Evolutionary conservation across 2,797 vertebrate species (phyloP), one percentile per base, ranked within the genome.

Genomic region (Loris lydekkerianus): DNA sequence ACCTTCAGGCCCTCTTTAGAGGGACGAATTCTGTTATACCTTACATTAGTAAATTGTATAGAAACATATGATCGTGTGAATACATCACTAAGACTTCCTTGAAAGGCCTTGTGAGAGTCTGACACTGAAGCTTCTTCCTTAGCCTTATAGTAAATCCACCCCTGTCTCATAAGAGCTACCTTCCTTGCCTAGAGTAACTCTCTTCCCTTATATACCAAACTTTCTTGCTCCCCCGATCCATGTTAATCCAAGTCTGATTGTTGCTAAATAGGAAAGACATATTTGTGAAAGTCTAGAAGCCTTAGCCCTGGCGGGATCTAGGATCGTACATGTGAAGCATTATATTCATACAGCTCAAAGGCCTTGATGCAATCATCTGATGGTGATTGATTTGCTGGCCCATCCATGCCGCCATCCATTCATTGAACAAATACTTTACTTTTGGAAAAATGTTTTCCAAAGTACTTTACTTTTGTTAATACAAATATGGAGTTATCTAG

Each of bases 371-470:
- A 34, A 0, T 89, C 18, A 56, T 75, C 89, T 60, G 60, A 20
- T 81, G 65, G 53, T 56, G 14, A 14, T 53, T 73, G 63, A 89
- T 29, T 75, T 25, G 18, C 77, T 84, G 77, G 65, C 23, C 53
- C 72, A 73, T 75, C 72, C 65, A 49, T 13, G 43, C 7, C 89
- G 23, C 67, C 40, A 27, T 34, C 40, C 86, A 86, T 92, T 81
- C 81, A 73, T 85, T 89, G 88, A 85, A 75, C 88, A 53, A 76
- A 60, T 87, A 73, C 56, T 88, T 23, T 86, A 67, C 82, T 70
- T 95, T 89, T 67, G 27, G 88, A 78, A 96, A 76, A 53, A 53
- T 53, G 49, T 53, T 73, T 73, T 72, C 73, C 65, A 70, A 91
- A 70, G 40, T 29, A 77, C 56, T 88, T 23, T 89, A 67, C 82